phyloP scores from a whole-genome alignment of 2,113 vertebrate species.

The Psilopogon haemacephalus region DNA sequence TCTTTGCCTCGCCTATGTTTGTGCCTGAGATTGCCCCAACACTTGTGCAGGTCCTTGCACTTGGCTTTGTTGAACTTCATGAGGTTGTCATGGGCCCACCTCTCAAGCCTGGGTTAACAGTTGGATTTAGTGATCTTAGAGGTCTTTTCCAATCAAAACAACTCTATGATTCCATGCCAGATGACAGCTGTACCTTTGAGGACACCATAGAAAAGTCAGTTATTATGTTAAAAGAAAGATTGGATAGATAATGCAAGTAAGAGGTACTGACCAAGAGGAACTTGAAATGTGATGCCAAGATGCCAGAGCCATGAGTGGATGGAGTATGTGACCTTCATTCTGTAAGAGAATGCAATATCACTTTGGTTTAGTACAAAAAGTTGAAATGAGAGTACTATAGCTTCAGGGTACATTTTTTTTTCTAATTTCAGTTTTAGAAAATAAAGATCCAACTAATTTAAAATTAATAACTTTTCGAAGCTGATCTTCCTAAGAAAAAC shows the following conservation, averaged over 20 bases:
- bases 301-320: neutral
- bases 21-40: too few relatives aligned
- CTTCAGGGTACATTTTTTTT: neutral
- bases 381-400: neutral
- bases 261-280: neutral
- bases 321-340: neutral
- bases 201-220: neutral
- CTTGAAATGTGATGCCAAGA: neutral
- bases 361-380: neutral
- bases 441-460: neutral
- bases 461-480: neutral
- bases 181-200: constrained; percentile 13
- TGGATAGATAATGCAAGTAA: neutral
- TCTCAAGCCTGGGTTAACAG: too few relatives aligned
- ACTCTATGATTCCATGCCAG: neutral
- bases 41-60: too few relatives aligned
- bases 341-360: neutral
- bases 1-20: too few relatives aligned
- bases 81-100: too few relatives aligned
- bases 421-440: neutral
- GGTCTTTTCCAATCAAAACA: too few relatives aligned
- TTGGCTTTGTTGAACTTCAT: too few relatives aligned
- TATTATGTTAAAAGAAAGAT: neutral
- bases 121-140: too few relatives aligned
- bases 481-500: neutral